These are phyloP conservation scores for Elysia crispata DNA, from an alignment of 2,888 invertebrate genomes.

Conservation along the genomic window DNA sequence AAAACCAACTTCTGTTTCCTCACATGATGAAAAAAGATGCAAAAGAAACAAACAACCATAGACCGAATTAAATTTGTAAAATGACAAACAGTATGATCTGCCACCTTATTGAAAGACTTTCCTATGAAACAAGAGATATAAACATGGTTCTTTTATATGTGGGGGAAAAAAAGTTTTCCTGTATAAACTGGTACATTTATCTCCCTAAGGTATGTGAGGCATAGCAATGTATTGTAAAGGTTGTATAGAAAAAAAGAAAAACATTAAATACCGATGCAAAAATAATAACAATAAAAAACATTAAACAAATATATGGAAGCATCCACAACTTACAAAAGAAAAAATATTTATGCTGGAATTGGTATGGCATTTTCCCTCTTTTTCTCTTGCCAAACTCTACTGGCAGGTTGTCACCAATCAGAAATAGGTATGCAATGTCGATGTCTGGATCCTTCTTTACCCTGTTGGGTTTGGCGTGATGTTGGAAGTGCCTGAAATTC, in stretches of 20 bases:
- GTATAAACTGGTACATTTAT: too few species aligned
- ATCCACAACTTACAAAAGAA: conserved; percentile 67
- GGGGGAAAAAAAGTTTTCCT: too few species aligned
- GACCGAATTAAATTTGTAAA: neutral
- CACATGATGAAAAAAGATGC: neutral
- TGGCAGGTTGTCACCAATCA: conserved; percentile 68
- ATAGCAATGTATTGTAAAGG: too few species aligned
- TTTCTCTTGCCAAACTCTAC: conserved; percentile 67
- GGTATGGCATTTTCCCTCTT: conserved; percentile 72
- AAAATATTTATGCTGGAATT: conserved; percentile 74
- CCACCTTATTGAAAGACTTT: too few species aligned
- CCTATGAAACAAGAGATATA: too few species aligned
- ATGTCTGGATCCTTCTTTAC: conserved; percentile 70
- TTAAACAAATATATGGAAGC: neutral
- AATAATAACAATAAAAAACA: too few species aligned
- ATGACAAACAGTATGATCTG: neutral
- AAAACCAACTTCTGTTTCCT: too few species aligned
- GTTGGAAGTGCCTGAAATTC: conserved; percentile 72
- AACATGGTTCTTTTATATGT: too few species aligned
- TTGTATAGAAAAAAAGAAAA: too few species aligned
- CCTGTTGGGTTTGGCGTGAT: conserved; percentile 71
- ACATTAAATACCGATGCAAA: too few species aligned
- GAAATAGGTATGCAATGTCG: conserved; percentile 61
- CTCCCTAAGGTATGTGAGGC: too few species aligned
- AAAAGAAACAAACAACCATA: neutral